phyloP scores from a whole-genome alignment of 2,888 invertebrate genomes.

The Nudaria mundana region DNA sequence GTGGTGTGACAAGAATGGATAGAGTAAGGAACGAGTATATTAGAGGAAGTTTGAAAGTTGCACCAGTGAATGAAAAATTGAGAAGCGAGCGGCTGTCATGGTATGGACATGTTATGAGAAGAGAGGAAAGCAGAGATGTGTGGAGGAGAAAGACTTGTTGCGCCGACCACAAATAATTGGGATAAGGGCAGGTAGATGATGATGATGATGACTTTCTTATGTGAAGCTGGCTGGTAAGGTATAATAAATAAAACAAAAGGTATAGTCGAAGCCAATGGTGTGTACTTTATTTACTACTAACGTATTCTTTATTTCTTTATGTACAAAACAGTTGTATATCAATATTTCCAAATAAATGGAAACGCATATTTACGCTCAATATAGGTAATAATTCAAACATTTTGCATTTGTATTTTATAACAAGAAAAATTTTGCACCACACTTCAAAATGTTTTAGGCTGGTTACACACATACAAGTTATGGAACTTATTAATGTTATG shows the following conservation, averaged over 20 bases:
- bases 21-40: no score
- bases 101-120: no score
- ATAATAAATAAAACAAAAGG: conserved; percentile 47
- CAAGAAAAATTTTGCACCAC: conserved; percentile 49
- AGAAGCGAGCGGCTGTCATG: no score
- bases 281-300: conserved; percentile 76
- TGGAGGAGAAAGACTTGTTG: no score
- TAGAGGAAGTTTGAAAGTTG: no score
- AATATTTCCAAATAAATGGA: conserved; percentile 73
- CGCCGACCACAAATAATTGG: no score
- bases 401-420: conserved; percentile 37
- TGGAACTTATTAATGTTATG: background rate
- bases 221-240: no score
- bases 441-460: conserved; percentile 25
- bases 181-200: no score
- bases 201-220: no score
- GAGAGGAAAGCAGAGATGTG: no score
- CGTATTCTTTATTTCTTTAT: conserved; percentile 69
- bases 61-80: no score
- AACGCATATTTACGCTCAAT: conserved; percentile 55
- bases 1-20: no score
- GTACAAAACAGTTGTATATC: conserved; percentile 80
- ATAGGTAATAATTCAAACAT: conserved; percentile 44
- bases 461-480: conserved; percentile 17
- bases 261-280: conserved; percentile 74